A percentile compares a stretch with the other conserved stretches of the same genome.
Conservation (phyloP, 2,888 invertebrate genomes). For the Neelides folsomi region DNA sequence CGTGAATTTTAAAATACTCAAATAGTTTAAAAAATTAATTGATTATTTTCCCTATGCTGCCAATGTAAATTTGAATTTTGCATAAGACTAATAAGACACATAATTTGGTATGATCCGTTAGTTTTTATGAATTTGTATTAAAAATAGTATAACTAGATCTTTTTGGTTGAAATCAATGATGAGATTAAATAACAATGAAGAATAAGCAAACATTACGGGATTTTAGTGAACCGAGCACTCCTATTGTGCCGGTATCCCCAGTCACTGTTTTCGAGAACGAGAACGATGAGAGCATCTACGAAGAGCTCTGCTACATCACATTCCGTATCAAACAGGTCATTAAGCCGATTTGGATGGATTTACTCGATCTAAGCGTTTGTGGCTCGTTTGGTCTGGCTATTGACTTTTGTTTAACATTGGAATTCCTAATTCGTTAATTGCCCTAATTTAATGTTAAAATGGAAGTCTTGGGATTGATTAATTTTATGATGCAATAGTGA, state of each 20-base stretch:
- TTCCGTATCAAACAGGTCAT: slow-evolving; percentile 39
- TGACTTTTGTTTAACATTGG: background rate
- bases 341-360: background rate
- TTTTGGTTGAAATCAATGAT: background rate
- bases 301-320: slow-evolving; percentile 75
- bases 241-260: slow-evolving; percentile 19
- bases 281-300: slow-evolving; percentile 66
- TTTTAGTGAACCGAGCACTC: slow-evolving; percentile 22
- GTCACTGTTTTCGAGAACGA: slow-evolving; percentile 29
- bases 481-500: no score
- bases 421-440: no score
- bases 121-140: no score
- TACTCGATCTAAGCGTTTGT: slow-evolving; percentile 1
- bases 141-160: no score
- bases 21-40: no score
- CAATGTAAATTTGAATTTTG: no score
- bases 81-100: no score
- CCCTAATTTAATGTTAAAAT: no score
- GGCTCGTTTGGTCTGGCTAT: background rate
- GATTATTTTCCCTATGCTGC: no score
- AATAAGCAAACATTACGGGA: background rate
- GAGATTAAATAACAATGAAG: background rate
- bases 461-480: no score
- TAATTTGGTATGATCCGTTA: no score
- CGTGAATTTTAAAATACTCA: no score